Evolutionary conservation across 2,888 invertebrate genomes (phyloP).

Genomic region (Dioctria rufipes): DNA sequence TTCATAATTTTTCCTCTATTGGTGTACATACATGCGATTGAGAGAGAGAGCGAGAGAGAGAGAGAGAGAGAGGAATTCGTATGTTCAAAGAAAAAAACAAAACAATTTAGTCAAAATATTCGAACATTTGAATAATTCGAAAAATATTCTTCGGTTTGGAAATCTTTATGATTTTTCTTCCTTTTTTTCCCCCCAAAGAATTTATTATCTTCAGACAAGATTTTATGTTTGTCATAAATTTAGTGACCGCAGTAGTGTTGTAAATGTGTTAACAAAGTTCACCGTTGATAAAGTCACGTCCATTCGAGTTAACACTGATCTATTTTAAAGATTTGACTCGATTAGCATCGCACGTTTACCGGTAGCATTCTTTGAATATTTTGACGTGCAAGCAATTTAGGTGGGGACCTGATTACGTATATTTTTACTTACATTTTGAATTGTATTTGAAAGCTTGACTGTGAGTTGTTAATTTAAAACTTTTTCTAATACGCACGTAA

Average conservation of each 20-base stretch:
- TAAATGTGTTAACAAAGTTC: constrained; percentile 40
- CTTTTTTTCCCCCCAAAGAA: background rate
- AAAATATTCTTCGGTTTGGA: constrained; percentile 22
- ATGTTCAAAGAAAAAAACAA: background rate
- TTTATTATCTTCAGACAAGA: constrained; percentile 34
- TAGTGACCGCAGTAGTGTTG: constrained; percentile 28
- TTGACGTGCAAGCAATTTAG: background rate
- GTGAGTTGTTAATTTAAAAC: too few species aligned
- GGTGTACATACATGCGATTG: too few species aligned
- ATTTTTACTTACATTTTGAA: too few species aligned
- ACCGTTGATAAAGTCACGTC: constrained; percentile 27
- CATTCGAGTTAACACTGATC: constrained; percentile 21
- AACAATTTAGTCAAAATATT: background rate
- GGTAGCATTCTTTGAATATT: constrained; percentile 24
- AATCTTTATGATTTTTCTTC: constrained; percentile 20
- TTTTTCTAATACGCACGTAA: too few species aligned
- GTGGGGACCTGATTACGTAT: background rate
- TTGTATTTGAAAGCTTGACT: too few species aligned
- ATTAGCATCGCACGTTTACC: constrained; percentile 33
- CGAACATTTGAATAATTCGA: constrained; percentile 5
- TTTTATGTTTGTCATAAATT: constrained; percentile 50
- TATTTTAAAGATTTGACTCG: constrained; percentile 16
- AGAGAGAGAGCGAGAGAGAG: too few species aligned
- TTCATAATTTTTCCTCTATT: too few species aligned
- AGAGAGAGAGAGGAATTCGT: background rate